phyloP scores from a whole-genome alignment of 1,140 invertebrate genomes.

The Drosophila malerkotliana region DNA sequence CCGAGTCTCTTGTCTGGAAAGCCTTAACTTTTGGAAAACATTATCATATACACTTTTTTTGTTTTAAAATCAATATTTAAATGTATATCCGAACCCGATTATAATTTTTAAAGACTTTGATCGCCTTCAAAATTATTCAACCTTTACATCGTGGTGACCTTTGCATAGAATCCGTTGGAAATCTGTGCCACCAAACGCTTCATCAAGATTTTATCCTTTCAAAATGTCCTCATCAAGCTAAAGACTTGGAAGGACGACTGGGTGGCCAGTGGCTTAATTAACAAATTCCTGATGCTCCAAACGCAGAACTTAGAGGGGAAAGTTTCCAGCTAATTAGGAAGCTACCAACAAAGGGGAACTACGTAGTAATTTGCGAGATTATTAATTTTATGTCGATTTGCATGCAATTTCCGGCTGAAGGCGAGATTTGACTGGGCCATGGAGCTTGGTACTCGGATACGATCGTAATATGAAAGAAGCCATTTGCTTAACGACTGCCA shows the following conservation, averaged over 20 bases:
- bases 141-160: background rate
- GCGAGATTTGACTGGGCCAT: constrained; percentile 52
- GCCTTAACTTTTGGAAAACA: too few species aligned
- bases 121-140: background rate
- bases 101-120: background rate
- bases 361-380: constrained; percentile 69
- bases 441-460: constrained; percentile 13
- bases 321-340: constrained; percentile 74
- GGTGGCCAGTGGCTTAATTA: constrained; percentile 58
- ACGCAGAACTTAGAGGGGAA: constrained; percentile 47
- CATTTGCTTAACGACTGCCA: constrained; percentile 43
- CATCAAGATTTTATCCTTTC: constrained; percentile 1
- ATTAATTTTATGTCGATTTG: constrained; percentile 80
- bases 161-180: background rate
- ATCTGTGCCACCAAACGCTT: constrained; percentile 46
- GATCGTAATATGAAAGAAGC: constrained; percentile 55
- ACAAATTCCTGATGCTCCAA: constrained; percentile 45
- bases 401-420: constrained; percentile 73
- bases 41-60: too few species aligned
- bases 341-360: constrained; percentile 13
- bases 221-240: constrained; percentile 46
- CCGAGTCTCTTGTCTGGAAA: too few species aligned
- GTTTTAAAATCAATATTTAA: too few species aligned
- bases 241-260: constrained; percentile 34
- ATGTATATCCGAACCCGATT: too few species aligned